Conservation (phyloP, 2,888 invertebrate genomes). For the Ferrisia virgata region DNA sequence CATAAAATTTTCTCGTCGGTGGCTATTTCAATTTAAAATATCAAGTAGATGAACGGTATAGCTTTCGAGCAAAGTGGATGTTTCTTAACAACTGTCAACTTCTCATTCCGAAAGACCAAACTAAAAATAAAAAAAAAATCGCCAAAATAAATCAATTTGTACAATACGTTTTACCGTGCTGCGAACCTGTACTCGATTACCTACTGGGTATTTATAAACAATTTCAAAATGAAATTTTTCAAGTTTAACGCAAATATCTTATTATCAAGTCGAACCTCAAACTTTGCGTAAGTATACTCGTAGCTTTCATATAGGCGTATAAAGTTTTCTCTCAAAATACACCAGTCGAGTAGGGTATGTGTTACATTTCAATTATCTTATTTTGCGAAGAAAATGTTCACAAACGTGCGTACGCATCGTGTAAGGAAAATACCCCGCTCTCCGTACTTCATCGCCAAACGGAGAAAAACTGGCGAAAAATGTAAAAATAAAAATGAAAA, state of each 20-base stretch:
- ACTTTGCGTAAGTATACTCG: too few species aligned
- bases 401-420: not conserved
- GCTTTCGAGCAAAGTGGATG: too few species aligned
- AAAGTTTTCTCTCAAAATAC: constrained; percentile 20
- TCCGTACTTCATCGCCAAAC: not conserved
- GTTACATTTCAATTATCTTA: constrained; percentile 19
- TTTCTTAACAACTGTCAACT: too few species aligned
- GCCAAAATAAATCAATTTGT: not conserved
- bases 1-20: too few species aligned
- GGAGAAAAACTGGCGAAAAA: not conserved
- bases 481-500: not conserved
- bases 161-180: not conserved
- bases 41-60: too few species aligned
- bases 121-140: not conserved
- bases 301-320: not conserved
- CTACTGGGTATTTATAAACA: constrained; percentile 31
- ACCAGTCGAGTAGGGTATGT: not conserved
- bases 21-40: too few species aligned
- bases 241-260: constrained; percentile 25
- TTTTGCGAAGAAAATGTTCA: constrained; percentile 14
- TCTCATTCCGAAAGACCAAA: too few species aligned
- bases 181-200: not conserved
- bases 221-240: not conserved
- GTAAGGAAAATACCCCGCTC: not conserved
- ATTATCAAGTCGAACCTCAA: not conserved